phyloP scores from a whole-genome alignment of 2,113 vertebrate species.

The Zapornia atra region DNA sequence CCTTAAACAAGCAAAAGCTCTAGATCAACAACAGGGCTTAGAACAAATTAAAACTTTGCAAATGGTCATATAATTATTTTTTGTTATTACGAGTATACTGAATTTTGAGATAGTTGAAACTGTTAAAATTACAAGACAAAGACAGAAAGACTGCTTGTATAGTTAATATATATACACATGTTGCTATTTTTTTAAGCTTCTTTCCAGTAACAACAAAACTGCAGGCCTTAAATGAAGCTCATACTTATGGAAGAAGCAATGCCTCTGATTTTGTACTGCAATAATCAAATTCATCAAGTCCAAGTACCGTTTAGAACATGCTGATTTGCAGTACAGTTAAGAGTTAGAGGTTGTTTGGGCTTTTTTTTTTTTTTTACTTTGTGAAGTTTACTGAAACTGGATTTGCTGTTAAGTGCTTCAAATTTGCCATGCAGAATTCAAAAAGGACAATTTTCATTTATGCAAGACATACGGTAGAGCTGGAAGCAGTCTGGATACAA shows the following conservation, averaged over 20 bases:
- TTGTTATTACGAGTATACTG: background rate
- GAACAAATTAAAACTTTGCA: constrained; percentile 28
- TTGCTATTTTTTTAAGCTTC: background rate
- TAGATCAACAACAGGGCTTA: constrained; percentile 46
- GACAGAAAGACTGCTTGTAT: background rate
- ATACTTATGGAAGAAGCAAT: background rate
- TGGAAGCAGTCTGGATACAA: background rate
- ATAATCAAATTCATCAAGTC: background rate
- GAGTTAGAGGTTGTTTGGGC: background rate
- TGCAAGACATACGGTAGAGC: background rate
- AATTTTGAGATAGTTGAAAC: constrained; percentile 38
- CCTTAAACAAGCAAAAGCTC: constrained; percentile 7
- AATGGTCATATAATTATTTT: background rate
- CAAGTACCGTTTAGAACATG: background rate
- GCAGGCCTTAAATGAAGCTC: background rate
- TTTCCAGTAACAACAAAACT: background rate
- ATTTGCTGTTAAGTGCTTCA: constrained; percentile 35
- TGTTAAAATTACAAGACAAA: constrained; percentile 9
- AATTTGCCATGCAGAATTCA: constrained; percentile 44
- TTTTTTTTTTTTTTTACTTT: background rate
- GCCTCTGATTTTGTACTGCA: background rate
- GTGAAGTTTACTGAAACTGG: background rate
- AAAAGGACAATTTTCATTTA: constrained; percentile 49
- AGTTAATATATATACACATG: background rate
- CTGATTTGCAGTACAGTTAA: background rate